phyloP scores from a whole-genome alignment of 2,888 invertebrate genomes.

The Lysandra bellargus region DNA sequence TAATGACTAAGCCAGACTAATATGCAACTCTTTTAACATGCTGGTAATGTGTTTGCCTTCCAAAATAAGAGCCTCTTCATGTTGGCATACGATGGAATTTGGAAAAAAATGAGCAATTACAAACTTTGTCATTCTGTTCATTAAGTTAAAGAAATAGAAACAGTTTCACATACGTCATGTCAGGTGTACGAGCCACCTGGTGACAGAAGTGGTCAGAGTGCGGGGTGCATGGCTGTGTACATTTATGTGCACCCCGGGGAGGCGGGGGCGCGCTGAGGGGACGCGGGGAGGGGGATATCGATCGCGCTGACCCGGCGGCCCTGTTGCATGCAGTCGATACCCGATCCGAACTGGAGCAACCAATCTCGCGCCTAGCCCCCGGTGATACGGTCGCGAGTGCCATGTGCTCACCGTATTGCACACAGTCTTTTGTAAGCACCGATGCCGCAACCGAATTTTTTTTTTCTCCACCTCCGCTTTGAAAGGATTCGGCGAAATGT shows the following conservation, averaged over 20 bases:
- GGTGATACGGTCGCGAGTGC: neutral
- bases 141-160: neutral
- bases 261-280: neutral
- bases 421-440: neutral
- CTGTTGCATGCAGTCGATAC: slow-evolving; percentile 28
- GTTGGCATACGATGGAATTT: too few relatives aligned
- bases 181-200: slow-evolving; percentile 7
- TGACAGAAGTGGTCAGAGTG: neutral
- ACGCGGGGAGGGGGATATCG: neutral
- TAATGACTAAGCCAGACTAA: neutral
- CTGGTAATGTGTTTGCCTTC: neutral
- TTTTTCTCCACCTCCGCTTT: neutral
- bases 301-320: neutral
- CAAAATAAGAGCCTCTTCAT: too few relatives aligned
- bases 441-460: slow-evolving; percentile 9
- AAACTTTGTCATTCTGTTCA: neutral
- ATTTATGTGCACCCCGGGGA: neutral
- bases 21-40: neutral
- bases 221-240: neutral
- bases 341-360: neutral
- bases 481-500: slow-evolving; percentile 1
- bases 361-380: neutral
- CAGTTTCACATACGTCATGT: neutral
- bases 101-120: neutral
- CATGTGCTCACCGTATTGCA: neutral